Evolutionary conservation across 2,113 vertebrate species (phyloP).

Genomic region (Brachyistius frenatus): DNA sequence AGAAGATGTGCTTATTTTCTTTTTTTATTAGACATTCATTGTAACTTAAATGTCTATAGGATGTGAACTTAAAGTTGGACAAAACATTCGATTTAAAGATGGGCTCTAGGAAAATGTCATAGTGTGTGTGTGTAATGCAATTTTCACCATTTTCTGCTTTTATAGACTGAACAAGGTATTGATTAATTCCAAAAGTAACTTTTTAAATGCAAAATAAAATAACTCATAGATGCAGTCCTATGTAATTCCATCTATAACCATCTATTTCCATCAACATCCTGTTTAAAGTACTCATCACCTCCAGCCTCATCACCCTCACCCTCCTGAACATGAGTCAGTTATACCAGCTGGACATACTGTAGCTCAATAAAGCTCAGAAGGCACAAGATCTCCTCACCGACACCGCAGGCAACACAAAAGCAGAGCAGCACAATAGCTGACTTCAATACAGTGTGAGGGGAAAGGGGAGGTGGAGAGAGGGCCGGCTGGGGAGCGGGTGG

Average conservation of each 20-base stretch:
- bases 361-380: constrained; percentile 30
- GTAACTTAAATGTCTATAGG: neutral
- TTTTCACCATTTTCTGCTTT: neutral
- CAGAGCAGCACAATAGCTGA: constrained; percentile 34
- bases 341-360: constrained; percentile 29
- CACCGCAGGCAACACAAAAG: constrained; percentile 38
- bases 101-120: neutral
- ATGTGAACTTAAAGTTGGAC: too few species aligned
- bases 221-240: neutral
- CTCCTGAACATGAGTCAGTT: constrained; percentile 3
- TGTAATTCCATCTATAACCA: neutral
- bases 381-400: constrained; percentile 19
- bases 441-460: constrained; percentile 24
- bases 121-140: too few species aligned
- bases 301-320: neutral
- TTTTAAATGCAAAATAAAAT: neutral
- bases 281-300: neutral
- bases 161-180: neutral
- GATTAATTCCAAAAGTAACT: neutral
- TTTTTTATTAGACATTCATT: neutral
- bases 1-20: neutral
- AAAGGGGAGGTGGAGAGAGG: neutral
- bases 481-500: constrained; percentile 10
- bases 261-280: neutral
- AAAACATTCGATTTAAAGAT: too few species aligned